Percentiles rank a stretch among this genome's conserved stretches.
Evolutionary conservation across 2,797 vertebrate species (phyloP).

Genomic region (Carcharodon carcharias): DNA sequence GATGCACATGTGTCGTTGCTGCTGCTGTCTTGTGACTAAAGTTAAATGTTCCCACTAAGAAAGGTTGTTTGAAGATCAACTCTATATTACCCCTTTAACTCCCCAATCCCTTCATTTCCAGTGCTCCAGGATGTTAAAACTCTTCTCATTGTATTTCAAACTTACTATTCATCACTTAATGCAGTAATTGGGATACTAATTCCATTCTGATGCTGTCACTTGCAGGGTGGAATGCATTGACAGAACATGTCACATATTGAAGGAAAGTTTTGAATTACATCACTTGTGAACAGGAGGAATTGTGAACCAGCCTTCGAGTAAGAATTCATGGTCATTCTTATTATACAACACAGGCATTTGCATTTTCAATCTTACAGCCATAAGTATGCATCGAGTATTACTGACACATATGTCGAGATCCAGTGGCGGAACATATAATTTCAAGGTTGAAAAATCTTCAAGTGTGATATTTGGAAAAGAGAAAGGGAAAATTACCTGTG

Average conservation of each 20-base stretch:
- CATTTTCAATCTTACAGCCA: not conserved
- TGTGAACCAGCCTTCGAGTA: not conserved
- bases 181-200: not conserved
- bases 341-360: not conserved
- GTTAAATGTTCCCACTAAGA: no score
- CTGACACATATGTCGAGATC: not conserved
- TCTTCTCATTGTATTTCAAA: not conserved
- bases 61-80: no score
- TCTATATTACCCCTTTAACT: no score
- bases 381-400: not conserved
- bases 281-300: not conserved
- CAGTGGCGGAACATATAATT: not conserved
- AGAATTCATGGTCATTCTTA: not conserved
- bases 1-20: no score
- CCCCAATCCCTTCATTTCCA: no score
- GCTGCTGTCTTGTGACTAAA: no score
- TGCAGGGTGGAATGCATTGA: not conserved
- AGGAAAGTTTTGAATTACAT: not conserved
- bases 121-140: no score
- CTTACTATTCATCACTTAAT: not conserved
- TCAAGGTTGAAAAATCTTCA: not conserved
- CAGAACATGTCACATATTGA: not conserved
- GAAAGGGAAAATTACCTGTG: not conserved
- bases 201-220: not conserved
- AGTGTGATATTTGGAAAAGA: not conserved